Conservation (phyloP, 2,797 vertebrate genomes). For the Mus spretus region DNA sequence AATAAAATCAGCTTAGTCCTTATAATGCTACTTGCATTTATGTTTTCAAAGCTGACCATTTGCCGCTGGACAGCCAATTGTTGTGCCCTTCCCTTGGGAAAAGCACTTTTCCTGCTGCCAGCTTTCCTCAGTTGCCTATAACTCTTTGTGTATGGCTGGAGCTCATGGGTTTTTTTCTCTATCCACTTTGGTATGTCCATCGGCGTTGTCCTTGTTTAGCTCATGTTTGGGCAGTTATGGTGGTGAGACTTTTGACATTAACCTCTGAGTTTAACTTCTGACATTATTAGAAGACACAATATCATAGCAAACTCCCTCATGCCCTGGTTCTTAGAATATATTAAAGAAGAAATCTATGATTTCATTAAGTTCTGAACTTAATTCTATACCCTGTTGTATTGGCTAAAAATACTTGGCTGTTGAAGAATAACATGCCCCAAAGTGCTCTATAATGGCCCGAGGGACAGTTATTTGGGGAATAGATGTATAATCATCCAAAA, state of each 20-base stretch:
- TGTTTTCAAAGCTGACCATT: neutral
- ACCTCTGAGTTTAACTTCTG: neutral
- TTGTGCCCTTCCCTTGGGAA: neutral
- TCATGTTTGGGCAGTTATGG: neutral
- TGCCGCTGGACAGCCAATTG: neutral
- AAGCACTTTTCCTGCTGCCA: neutral
- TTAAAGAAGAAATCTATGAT: constrained; percentile 47
- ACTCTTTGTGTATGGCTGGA: neutral
- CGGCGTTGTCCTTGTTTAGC: neutral
- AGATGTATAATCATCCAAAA: neutral
- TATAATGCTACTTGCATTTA: neutral
- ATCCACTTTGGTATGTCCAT: neutral
- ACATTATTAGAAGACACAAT: neutral
- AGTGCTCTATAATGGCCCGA: neutral
- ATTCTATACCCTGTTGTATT: neutral
- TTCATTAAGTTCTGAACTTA: constrained; percentile 46
- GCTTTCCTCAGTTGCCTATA: neutral
- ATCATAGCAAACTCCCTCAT: neutral
- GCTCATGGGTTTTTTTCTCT: no score
- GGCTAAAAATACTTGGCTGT: constrained; percentile 25
- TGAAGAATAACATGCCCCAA: neutral
- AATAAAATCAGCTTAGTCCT: neutral
- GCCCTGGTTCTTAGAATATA: neutral
- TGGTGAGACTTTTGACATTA: neutral
- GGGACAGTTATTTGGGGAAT: neutral